Percentiles rank a stretch among this genome's conserved stretches.
phyloP scores from a whole-genome alignment of 2,113 vertebrate species.

The Albula glossodonta region DNA sequence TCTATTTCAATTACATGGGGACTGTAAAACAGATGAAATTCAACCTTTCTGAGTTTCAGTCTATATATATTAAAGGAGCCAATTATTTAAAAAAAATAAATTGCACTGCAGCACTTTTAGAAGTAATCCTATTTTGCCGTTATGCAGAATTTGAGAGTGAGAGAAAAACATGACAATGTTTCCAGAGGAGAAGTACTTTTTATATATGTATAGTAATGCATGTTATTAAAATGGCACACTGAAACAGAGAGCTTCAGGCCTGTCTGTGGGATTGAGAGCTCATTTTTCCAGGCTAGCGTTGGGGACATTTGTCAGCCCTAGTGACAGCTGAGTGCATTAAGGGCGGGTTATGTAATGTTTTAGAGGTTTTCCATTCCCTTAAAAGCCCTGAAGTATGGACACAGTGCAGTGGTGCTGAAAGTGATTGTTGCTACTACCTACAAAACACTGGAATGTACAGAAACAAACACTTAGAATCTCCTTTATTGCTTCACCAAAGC shows the following conservation, averaged over 20 bases:
- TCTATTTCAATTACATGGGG: constrained; percentile 52
- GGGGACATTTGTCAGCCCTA: background rate
- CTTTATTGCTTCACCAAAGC: too few species aligned
- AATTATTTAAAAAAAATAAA: background rate
- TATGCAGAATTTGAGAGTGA: background rate
- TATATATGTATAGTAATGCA: background rate
- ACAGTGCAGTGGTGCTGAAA: background rate
- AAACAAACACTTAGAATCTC: too few species aligned
- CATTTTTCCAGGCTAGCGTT: background rate
- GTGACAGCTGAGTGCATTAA: constrained; percentile 9
- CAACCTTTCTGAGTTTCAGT: constrained; percentile 52
- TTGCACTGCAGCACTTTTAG: background rate
- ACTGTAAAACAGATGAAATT: constrained; percentile 44
- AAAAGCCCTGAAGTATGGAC: background rate
- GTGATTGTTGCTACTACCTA: background rate
- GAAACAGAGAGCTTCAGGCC: background rate
- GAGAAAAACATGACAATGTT: background rate
- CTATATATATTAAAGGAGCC: constrained; percentile 13
- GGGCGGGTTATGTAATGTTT: constrained; percentile 4
- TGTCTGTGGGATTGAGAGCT: constrained; percentile 5
- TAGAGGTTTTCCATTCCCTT: background rate
- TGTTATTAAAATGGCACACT: background rate
- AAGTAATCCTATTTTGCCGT: background rate
- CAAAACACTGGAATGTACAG: background rate
- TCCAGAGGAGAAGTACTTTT: constrained; percentile 13